Conservation (phyloP, 2,888 invertebrate genomes). For the Macrosiphum euphorbiae region DNA sequence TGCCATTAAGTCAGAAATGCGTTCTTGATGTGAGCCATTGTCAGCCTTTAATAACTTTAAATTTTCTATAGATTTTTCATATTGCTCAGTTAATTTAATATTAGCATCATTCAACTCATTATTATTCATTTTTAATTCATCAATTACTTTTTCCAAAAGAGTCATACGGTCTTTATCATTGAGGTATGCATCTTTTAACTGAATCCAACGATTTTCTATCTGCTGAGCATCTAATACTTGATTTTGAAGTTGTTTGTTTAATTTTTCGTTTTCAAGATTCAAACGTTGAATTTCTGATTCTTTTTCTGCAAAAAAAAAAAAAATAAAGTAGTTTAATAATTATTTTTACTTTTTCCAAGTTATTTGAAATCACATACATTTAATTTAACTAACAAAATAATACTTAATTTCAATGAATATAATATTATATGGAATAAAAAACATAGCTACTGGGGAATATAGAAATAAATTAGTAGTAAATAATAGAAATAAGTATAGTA, state of each 20-base stretch:
- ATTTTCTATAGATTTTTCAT: conserved; percentile 62
- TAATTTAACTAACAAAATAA: too few species aligned
- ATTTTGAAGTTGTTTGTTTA: conserved; percentile 30
- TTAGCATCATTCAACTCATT: conserved; percentile 66
- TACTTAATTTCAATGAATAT: too few species aligned
- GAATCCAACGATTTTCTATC: conserved; percentile 49
- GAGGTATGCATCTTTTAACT: conserved; percentile 49
- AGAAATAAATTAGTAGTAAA: not conserved
- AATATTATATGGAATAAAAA: too few species aligned
- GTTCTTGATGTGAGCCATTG: not conserved
- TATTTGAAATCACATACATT: too few species aligned
- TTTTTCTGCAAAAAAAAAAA: conserved; percentile 29
- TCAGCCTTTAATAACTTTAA: conserved; percentile 60
- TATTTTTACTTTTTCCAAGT: too few species aligned
- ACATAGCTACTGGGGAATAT: not conserved
- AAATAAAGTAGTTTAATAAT: not conserved
- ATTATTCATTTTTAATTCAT: conserved; percentile 66
- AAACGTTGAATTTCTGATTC: conserved; percentile 18
- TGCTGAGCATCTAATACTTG: conserved; percentile 34
- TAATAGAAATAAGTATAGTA: not conserved
- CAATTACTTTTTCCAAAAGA: conserved; percentile 66
- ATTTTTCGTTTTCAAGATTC: conserved; percentile 28
- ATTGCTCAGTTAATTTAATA: conserved; percentile 64
- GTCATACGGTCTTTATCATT: conserved; percentile 52
- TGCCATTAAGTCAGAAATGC: conserved; percentile 1